Conservation (phyloP, 2,888 invertebrate genomes). For the Chydorus sphaericus region DNA sequence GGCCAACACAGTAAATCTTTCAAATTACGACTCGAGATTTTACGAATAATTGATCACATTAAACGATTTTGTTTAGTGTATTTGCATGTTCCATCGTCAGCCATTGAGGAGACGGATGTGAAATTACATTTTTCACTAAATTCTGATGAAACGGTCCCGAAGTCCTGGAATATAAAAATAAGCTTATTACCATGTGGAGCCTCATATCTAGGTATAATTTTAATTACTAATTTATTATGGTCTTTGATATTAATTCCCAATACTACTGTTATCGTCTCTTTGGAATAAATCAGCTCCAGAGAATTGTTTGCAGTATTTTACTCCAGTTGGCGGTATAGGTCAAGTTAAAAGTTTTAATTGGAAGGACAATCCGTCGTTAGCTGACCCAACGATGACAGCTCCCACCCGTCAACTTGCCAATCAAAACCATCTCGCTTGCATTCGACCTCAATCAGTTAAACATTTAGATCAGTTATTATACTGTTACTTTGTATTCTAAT, state of each 20-base stretch:
- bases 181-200: neutral
- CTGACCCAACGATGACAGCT: neutral
- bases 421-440: neutral
- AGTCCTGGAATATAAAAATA: conserved; percentile 6
- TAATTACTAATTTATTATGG: neutral
- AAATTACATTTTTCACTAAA: neutral
- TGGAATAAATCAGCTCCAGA: neutral
- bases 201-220: neutral
- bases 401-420: neutral
- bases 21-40: neutral
- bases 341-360: neutral
- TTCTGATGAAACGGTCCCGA: neutral
- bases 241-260: neutral
- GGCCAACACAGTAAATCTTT: conserved; percentile 10
- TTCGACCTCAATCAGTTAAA: neutral
- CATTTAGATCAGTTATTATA: too few relatives aligned
- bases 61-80: neutral
- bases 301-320: neutral
- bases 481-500: too few relatives aligned
- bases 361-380: too few relatives aligned
- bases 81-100: neutral
- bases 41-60: neutral
- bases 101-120: neutral
- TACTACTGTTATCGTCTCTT: neutral
- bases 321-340: neutral